Percentiles rank a stretch among this genome's conserved stretches.
These are phyloP conservation scores for Pocillopora verrucosa DNA, from an alignment of 64 coral and sea anemone species.

Conservation along the genomic window DNA sequence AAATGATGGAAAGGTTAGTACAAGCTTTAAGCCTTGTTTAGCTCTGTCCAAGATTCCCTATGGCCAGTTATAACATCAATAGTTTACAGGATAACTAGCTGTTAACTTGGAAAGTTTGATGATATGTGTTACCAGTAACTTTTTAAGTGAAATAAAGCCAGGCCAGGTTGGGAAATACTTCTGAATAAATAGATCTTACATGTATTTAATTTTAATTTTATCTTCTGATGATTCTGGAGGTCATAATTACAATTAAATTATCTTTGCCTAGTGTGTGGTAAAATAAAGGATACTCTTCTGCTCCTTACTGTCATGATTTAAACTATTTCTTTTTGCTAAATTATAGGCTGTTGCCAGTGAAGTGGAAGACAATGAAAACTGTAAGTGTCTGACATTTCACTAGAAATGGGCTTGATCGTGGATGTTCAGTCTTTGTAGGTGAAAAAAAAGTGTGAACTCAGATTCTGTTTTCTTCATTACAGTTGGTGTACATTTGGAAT, in stretches of 20 bases:
- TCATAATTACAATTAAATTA: too few relatives aligned
- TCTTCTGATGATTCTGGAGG: too few relatives aligned
- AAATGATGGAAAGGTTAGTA: conserved; percentile 1
- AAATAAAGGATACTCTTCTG: background rate
- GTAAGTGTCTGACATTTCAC: background rate
- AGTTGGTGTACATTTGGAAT: background rate
- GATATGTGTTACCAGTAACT: too few relatives aligned
- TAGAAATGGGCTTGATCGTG: too few relatives aligned
- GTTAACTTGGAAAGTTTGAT: too few relatives aligned
- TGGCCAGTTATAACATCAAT: too few relatives aligned
- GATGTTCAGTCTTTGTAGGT: background rate
- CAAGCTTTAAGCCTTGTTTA: background rate
- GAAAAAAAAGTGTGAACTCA: background rate
- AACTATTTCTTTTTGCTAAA: background rate
- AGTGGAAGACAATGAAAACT: background rate
- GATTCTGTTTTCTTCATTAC: background rate
- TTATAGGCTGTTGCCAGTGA: background rate
- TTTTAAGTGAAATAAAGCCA: too few relatives aligned
- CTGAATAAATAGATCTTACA: too few relatives aligned
- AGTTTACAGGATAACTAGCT: too few relatives aligned
- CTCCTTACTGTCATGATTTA: background rate
- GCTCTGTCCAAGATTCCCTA: background rate
- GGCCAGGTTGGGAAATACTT: too few relatives aligned
- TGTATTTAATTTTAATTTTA: too few relatives aligned
- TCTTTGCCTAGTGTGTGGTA: too few relatives aligned